A percentile compares a stretch with the other conserved stretches of the same genome.
Conservation (phyloP, 2,888 invertebrate genomes). For the Ditula angustiorana region DNA sequence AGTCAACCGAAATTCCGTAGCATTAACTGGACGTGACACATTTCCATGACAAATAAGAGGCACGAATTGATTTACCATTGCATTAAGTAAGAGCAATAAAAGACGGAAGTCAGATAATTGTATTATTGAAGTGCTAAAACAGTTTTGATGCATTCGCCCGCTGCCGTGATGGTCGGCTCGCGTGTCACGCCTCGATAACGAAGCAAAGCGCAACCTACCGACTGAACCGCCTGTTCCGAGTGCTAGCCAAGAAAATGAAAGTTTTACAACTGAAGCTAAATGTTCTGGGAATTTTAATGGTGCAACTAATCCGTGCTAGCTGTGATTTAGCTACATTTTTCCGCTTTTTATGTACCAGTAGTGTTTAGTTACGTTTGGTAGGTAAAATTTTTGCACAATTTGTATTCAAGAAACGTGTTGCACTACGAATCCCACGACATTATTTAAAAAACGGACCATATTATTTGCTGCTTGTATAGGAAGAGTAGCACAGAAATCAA, state of each 20-base stretch:
- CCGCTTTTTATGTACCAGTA: conserved; percentile 7
- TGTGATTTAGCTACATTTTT: conserved; percentile 21
- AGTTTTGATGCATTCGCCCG: conserved; percentile 72
- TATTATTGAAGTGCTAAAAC: conserved; percentile 74
- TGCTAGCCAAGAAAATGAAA: conserved; percentile 42
- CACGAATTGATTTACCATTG: conserved; percentile 18
- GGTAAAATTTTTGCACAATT: no score
- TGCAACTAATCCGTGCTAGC: conserved; percentile 13
- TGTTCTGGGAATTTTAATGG: conserved; percentile 35
- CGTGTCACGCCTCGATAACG: conserved; percentile 75
- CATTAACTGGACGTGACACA: background rate
- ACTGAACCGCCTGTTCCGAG: conserved; percentile 60
- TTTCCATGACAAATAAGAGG: conserved; percentile 4
- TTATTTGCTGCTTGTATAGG: no score
- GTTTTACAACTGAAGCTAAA: conserved; percentile 29
- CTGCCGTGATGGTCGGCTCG: conserved; percentile 72
- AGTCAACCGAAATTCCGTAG: background rate
- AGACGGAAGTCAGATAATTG: conserved; percentile 56
- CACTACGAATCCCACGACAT: no score
- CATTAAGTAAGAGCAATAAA: conserved; percentile 45
- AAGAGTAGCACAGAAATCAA: no score
- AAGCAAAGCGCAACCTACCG: conserved; percentile 65
- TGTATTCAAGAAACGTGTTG: no score
- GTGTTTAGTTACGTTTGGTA: no score
- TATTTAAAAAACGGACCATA: no score